Percentiles rank a stretch among this genome's conserved stretches.
These are phyloP conservation scores for Leucoraja erinaceus DNA, from an alignment of 2,113 vertebrate genomes.

Conservation along the genomic window DNA sequence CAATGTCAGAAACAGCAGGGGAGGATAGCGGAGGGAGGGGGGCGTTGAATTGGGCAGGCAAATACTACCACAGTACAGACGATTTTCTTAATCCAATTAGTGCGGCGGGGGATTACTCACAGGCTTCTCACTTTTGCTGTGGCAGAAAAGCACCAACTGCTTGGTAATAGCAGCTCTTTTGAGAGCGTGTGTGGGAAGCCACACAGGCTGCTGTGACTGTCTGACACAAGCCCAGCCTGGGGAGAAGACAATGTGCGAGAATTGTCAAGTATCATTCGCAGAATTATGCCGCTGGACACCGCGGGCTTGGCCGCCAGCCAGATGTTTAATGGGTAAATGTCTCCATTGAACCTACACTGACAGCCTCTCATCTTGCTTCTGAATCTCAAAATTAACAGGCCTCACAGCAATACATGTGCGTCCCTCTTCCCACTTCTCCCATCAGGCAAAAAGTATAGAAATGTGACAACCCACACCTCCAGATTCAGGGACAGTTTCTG, in stretches of 20 bases:
- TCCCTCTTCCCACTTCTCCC: too few species aligned
- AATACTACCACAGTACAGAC: background rate
- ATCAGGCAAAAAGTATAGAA: too few species aligned
- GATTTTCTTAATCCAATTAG: conserved; percentile 19
- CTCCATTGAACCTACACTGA: conserved; percentile 42
- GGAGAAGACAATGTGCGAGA: conserved; percentile 52
- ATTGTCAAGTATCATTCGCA: conserved; percentile 58
- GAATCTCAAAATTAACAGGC: conserved; percentile 53
- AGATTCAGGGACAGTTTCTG: too few species aligned
- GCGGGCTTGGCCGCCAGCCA: conserved; percentile 55
- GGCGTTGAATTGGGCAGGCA: background rate
- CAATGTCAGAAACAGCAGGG: background rate
- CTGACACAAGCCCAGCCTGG: conserved; percentile 41
- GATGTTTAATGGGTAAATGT: conserved; percentile 48
- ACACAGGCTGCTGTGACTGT: conserved; percentile 29
- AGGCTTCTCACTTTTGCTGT: conserved; percentile 39
- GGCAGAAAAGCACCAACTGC: conserved; percentile 38
- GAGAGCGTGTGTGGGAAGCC: conserved; percentile 40
- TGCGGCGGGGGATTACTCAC: conserved; percentile 36
- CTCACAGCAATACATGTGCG: conserved; percentile 38
- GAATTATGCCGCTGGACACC: conserved; percentile 57
- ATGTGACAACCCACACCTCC: too few species aligned
- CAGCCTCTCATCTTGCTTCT: conserved; percentile 59
- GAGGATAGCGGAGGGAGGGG: background rate
- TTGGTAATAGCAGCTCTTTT: conserved; percentile 41